These are phyloP conservation scores for Candidula unifasciata DNA, from an alignment of 2,888 invertebrate species.

Conservation along the genomic window DNA sequence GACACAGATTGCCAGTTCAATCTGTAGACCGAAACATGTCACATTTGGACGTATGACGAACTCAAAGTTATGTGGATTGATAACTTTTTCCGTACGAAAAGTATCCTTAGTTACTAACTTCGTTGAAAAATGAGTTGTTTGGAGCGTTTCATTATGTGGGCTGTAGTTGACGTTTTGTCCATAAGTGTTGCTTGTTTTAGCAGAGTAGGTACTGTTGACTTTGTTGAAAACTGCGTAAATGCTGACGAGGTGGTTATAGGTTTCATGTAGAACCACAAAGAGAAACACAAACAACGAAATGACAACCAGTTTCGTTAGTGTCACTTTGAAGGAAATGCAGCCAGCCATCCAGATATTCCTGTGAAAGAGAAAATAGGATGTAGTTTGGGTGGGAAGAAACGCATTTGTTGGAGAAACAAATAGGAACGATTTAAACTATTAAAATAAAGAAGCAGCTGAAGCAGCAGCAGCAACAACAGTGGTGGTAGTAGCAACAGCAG, in stretches of 20 bases:
- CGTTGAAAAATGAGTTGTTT: too few relatives aligned
- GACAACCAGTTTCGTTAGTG: background rate
- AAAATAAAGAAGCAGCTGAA: too few relatives aligned
- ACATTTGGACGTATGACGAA: conserved; percentile 9
- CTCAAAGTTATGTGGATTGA: conserved; percentile 20
- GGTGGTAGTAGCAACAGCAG: too few relatives aligned
- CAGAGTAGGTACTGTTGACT: background rate
- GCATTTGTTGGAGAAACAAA: too few relatives aligned
- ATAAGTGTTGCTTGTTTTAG: background rate
- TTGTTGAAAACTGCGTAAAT: too few relatives aligned
- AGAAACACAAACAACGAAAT: background rate
- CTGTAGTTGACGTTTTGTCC: background rate
- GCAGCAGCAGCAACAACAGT: too few relatives aligned
- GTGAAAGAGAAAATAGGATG: background rate
- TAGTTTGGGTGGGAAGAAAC: too few relatives aligned
- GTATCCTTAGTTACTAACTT: background rate
- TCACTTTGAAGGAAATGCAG: background rate
- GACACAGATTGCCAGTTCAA: conserved; percentile 64
- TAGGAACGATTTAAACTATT: too few relatives aligned
- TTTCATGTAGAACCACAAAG: background rate
- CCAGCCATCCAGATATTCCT: background rate
- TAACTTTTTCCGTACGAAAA: background rate
- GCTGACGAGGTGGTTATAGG: background rate
- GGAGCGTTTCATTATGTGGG: too few relatives aligned
- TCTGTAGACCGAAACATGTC: background rate